A percentile compares a stretch with the other conserved stretches of the same genome.
phyloP scores from a whole-genome alignment of 2,113 vertebrate genomes.

The Emydura subglobosa region DNA sequence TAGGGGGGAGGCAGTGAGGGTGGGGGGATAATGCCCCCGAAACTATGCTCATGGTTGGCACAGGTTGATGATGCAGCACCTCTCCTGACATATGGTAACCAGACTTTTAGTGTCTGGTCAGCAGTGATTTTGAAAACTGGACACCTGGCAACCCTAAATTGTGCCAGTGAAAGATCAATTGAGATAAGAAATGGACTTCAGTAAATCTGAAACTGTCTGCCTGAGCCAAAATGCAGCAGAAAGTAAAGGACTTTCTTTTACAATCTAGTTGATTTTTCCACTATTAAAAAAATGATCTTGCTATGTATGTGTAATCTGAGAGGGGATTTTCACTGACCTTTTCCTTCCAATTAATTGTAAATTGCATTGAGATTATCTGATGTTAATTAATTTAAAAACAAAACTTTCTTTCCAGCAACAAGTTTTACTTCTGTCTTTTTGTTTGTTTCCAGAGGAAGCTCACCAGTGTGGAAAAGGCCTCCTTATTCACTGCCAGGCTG shows the following conservation, averaged over 20 bases:
- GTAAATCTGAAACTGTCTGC: fast-evolving
- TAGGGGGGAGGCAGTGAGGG: no score
- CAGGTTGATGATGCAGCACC: no score
- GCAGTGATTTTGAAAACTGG: no score
- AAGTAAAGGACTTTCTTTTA: neutral
- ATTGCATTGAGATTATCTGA: neutral
- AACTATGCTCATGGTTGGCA: no score
- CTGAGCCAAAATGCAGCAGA: neutral
- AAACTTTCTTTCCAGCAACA: neutral
- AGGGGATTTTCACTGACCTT: neutral
- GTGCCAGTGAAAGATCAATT: neutral
- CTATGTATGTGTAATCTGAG: neutral
- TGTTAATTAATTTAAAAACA: neutral
- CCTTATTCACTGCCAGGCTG: constrained; percentile 98
- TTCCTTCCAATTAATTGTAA: neutral
- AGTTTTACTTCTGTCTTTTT: constrained; percentile 11
- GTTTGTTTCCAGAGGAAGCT: constrained; percentile 89
- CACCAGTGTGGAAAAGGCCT: constrained; percentile 94
- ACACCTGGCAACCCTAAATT: neutral
- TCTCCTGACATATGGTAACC: no score
- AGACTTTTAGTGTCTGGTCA: no score
- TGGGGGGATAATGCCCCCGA: no score
- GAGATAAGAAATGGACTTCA: neutral
- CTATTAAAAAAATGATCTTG: neutral
- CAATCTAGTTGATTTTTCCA: neutral